Evolutionary conservation across 2,888 invertebrate genomes (phyloP), one percentile per base, ranked within the genome.

Genomic region (Corbicula japonica): DNA sequence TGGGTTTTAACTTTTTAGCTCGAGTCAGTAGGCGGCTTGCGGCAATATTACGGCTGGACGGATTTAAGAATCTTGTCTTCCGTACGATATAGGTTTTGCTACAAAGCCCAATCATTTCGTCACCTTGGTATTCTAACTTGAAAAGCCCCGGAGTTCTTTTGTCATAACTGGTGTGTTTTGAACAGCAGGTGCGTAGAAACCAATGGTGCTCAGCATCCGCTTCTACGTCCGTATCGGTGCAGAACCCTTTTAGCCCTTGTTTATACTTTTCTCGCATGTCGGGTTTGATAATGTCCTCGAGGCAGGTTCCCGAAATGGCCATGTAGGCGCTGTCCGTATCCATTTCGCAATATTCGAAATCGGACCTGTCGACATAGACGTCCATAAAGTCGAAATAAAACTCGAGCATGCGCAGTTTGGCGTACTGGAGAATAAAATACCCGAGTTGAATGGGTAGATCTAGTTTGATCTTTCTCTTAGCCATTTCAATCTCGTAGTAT

Each of bases 371-470:
- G 18, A 87, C 68, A 30, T 58, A 80, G n/a, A 46, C 60, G 41
- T 86, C 83, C 70, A 83, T 66, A 26, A 70, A 83, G 34, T 86
- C 86, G 48, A 65, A 79, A 48, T 80, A 76, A 52, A 84, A 84
- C 58, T 84, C 66, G 6, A 83, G 69, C 77, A n/a, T n/a, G n/a
- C n/a, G n/a, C n/a, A n/a, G n/a, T n/a, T n/a, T n/a, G n/a, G n/a
- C n/a, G n/a, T n/a, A n/a, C n/a, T n/a, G n/a, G n/a, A n/a, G n/a
- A n/a, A n/a, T n/a, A n/a, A n/a, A n/a, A n/a, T n/a, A n/a, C 0
- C 82, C 80, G 2, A 84, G 54, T 35, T 87, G 85, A 8, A 81
- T 70, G 10, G 87, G 82, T 12, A 86, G 26, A 30, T 83, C 69
- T 28, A 83, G 58, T 28, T 52, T 63, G 28, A 84, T 63, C 26